Percentiles rank a stretch among this genome's conserved stretches.
These are phyloP conservation scores for Netelia melanura DNA, from an alignment of 2,888 invertebrate species.

Conservation along the genomic window DNA sequence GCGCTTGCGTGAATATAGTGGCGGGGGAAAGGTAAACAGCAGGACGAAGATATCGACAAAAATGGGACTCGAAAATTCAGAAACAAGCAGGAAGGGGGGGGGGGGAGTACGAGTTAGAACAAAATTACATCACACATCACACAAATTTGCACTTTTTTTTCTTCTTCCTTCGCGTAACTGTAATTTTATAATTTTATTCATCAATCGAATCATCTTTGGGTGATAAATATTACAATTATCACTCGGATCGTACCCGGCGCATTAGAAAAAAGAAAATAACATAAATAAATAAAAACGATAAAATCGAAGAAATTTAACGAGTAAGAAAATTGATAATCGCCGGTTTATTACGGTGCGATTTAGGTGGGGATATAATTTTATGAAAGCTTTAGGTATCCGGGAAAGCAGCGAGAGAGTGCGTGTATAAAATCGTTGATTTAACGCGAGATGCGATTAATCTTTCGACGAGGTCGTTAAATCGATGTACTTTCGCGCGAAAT, in stretches of 20 bases:
- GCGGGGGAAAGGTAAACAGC: not conserved
- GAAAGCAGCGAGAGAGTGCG: not conserved
- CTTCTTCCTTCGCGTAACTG: not conserved
- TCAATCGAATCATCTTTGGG: no score
- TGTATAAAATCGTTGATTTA: not conserved
- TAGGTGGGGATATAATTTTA: not conserved
- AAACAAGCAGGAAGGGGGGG: not conserved
- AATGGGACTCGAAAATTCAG: conserved; percentile 10
- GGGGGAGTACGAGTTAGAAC: not conserved
- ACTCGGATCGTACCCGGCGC: no score
- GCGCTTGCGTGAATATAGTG: conserved; percentile 5
- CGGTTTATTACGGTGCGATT: not conserved
- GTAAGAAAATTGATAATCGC: no score
- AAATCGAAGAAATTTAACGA: no score
- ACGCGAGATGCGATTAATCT: not conserved
- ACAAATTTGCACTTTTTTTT: no score
- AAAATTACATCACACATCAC: not conserved
- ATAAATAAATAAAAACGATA: no score
- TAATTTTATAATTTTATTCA: no score
- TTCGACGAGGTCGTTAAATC: not conserved
- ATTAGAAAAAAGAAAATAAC: no score
- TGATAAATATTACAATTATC: no score
- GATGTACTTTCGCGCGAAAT: conserved; percentile 13
- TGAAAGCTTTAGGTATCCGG: no score
- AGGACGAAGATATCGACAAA: conserved; percentile 2